A percentile compares a stretch with the other conserved stretches of the same genome.
phyloP scores from a whole-genome alignment of 2,888 invertebrate species.

The Lasioglossum lativentre region DNA sequence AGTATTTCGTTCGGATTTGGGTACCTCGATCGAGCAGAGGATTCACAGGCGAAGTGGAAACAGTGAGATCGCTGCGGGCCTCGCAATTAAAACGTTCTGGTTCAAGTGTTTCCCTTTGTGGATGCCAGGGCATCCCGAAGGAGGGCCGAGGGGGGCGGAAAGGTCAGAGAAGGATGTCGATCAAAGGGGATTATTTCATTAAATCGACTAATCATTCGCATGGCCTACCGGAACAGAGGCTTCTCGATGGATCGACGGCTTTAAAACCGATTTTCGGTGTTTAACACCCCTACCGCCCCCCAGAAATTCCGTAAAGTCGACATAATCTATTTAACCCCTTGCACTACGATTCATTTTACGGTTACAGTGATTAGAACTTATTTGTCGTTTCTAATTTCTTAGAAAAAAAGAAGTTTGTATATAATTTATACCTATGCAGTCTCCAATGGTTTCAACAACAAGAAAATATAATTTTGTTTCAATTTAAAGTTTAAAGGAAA shows the following conservation, averaged over 20 bases:
- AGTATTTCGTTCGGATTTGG: slow-evolving; percentile 62
- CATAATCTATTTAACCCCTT: too few species aligned
- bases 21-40: slow-evolving; percentile 50
- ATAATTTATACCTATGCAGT: too few species aligned
- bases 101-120: slow-evolving; percentile 81
- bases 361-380: too few species aligned
- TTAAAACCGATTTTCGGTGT: slow-evolving; percentile 41
- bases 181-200: slow-evolving; percentile 84
- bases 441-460: too few species aligned
- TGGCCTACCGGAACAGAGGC: slow-evolving; percentile 60
- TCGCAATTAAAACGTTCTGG: slow-evolving; percentile 83
- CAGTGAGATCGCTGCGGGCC: slow-evolving; percentile 76
- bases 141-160: slow-evolving; percentile 62
- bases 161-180: slow-evolving; percentile 75
- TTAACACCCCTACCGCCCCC: background rate
- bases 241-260: slow-evolving; percentile 54
- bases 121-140: slow-evolving; percentile 67
- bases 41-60: slow-evolving; percentile 78
- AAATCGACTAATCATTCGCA: slow-evolving; percentile 82
- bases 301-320: background rate
- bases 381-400: too few species aligned
- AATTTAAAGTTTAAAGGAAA: too few species aligned
- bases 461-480: too few species aligned
- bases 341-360: too few species aligned
- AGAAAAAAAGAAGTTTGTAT: too few species aligned